Evolutionary conservation across 1,140 invertebrate species (phyloP), one percentile per base, ranked within the genome.

Genomic region (Tetragnatha versicolor): DNA sequence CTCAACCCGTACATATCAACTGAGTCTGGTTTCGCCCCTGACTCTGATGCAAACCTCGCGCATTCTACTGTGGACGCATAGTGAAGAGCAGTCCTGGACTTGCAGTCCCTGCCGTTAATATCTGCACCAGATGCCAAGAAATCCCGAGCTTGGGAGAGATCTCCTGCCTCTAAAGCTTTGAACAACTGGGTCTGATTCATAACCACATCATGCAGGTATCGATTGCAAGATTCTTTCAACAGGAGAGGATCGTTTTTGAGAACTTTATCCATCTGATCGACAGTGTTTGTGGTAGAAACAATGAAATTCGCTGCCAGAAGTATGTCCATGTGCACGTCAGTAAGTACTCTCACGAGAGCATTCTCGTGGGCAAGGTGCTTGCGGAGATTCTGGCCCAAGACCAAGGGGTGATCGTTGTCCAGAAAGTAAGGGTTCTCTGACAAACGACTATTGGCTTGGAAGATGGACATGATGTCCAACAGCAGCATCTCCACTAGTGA

Each of bases 301-400:
- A 2, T 66, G 22, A 49, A 45, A 68, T 60, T 55, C 27, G 51
- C 49, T 35, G 37, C 6, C 14, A 63, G 14, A 2, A 33, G 27
- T 33, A 31, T 12, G 9, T 31, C 51, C 3, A 17, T 27, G 2
- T 55, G 17, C 2, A 33, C 20, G 20, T 42, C 7, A 6, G 55
- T 7, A 12, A 63, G 14, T 63, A 33, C 29, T 25, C 27, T 2
- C 29, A 20, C 20, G 10, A 76, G 35, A 63, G 39, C 3, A 76
- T 63, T 76, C 6, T 37, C 58, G 27, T 76, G 60, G 14, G 55
- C 55, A 33, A 76, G 51, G 22, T 76, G 45, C 20, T 76, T 63
- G 10, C 61, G 31, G 17, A 79, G 22, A 55, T 25, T 22, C 55
- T 49, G 53, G 0, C 76, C 76, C 17, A 68, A 39, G 27, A 68